phyloP scores from a whole-genome alignment of 2,113 vertebrate genomes.

The Furnarius figulus region DNA sequence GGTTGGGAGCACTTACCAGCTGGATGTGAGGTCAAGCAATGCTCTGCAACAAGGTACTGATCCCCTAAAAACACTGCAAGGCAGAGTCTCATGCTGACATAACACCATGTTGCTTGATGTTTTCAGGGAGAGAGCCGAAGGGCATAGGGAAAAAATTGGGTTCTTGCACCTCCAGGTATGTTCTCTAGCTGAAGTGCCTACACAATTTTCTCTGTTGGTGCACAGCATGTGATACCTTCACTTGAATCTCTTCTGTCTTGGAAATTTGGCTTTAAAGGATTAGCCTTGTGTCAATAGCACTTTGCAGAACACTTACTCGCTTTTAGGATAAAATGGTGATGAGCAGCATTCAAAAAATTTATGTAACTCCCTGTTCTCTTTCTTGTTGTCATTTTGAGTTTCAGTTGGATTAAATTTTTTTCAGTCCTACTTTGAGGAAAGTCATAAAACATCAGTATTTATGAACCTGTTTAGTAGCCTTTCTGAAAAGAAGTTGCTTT shows the following conservation, averaged over 20 bases:
- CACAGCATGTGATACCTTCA: background rate
- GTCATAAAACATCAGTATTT: background rate
- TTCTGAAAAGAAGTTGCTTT: background rate
- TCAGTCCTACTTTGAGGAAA: background rate
- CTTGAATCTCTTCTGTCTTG: fast-evolving
- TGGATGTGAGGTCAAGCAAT: background rate
- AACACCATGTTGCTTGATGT: background rate
- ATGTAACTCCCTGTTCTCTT: background rate
- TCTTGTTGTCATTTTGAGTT: background rate
- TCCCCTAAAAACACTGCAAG: background rate
- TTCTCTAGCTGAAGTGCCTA: background rate
- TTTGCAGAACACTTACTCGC: background rate
- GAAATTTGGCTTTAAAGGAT: background rate
- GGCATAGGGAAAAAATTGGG: background rate
- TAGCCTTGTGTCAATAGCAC: background rate
- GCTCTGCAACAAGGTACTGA: background rate
- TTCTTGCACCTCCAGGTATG: background rate
- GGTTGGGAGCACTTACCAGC: background rate
- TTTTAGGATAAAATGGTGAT: background rate
- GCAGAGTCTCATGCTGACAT: background rate
- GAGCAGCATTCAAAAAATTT: background rate
- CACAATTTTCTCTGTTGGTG: background rate
- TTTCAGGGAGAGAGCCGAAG: background rate
- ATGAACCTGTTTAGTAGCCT: background rate
- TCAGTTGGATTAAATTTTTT: background rate